These are phyloP conservation scores for Phenganax stokvisi DNA, from an alignment of 92 coral and sea anemone species.

Conservation along the genomic window DNA sequence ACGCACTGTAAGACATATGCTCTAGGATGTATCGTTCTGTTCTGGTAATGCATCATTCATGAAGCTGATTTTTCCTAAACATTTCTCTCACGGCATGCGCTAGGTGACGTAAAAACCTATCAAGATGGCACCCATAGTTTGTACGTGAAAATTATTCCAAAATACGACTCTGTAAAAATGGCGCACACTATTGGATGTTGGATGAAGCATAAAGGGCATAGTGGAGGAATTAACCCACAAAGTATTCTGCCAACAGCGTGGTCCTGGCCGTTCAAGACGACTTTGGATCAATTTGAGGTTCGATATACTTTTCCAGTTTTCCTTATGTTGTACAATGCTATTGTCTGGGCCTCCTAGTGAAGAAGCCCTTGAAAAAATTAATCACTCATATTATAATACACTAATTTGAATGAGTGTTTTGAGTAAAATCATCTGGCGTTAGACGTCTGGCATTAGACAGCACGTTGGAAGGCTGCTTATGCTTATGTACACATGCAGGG, in stretches of 20 bases:
- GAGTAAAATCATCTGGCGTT: background rate
- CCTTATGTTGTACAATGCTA: background rate
- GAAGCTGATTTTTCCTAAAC: background rate
- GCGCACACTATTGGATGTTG: slow-evolving; percentile 24
- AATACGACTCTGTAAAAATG: slow-evolving; percentile 15
- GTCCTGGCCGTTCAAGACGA: slow-evolving; percentile 88
- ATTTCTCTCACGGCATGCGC: background rate
- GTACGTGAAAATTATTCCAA: slow-evolving; percentile 1
- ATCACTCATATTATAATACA: background rate
- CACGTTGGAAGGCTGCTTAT: background rate
- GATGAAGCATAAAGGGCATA: background rate
- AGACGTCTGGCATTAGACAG: background rate
- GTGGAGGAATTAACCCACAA: slow-evolving; percentile 13
- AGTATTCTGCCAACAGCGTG: slow-evolving; percentile 27
- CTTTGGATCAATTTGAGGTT: slow-evolving; percentile 29
- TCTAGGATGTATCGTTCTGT: too few species aligned
- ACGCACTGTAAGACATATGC: too few species aligned
- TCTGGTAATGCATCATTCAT: too few species aligned
- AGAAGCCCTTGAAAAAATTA: background rate
- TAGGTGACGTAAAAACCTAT: slow-evolving; percentile 35
- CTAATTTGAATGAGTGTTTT: background rate
- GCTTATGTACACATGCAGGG: background rate
- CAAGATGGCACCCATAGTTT: slow-evolving; percentile 4
- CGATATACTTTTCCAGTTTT: background rate
- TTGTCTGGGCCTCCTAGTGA: background rate